Evolutionary conservation across 2,797 vertebrate species (phyloP).

Genomic region (Knipowitschia caucasica): DNA sequence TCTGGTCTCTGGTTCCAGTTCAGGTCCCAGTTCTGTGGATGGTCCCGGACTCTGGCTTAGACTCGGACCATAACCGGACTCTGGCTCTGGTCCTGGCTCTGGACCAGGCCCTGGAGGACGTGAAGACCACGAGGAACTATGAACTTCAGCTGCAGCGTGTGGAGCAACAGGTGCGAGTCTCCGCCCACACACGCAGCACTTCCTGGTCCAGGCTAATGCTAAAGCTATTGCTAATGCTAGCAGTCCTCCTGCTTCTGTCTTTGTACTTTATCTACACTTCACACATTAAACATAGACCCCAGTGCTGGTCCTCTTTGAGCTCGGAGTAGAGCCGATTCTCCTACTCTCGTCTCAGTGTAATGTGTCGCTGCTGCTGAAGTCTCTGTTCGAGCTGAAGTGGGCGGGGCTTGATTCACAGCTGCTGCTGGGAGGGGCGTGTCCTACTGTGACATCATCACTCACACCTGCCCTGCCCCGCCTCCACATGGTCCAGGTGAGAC

Average conservation of each 20-base stretch:
- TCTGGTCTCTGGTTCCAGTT: slow-evolving; percentile 34
- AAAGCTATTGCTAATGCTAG: too few species aligned
- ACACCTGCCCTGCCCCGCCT: slow-evolving; percentile 47
- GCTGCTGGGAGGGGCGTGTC: slow-evolving; percentile 89
- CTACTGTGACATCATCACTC: slow-evolving; percentile 79
- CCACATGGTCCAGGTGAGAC: slow-evolving; percentile 56
- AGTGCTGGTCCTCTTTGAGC: too few species aligned
- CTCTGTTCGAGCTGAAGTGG: slow-evolving; percentile 90
- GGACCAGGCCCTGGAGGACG: slow-evolving; percentile 64
- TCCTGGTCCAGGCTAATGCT: too few species aligned
- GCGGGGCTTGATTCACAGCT: slow-evolving; percentile 85
- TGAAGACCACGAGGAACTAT: slow-evolving; percentile 56
- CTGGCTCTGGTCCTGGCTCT: slow-evolving; percentile 46
- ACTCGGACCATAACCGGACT: slow-evolving; percentile 28
- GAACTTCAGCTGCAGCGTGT: slow-evolving; percentile 63
- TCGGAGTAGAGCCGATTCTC: too few species aligned
- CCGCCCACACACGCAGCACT: too few species aligned
- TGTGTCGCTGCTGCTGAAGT: slow-evolving; percentile 80
- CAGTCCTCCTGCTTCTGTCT: too few species aligned
- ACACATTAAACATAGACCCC: too few species aligned
- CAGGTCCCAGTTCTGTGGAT: slow-evolving; percentile 65
- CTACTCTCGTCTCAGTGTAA: slow-evolving; percentile 76
- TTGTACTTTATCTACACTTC: too few species aligned
- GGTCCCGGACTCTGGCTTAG: slow-evolving; percentile 33
- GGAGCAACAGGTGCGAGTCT: slow-evolving; percentile 66